Base-by-base conservation (phyloP, 2,113 vertebrate genomes). In the Chaenogobius annularis region DNA sequence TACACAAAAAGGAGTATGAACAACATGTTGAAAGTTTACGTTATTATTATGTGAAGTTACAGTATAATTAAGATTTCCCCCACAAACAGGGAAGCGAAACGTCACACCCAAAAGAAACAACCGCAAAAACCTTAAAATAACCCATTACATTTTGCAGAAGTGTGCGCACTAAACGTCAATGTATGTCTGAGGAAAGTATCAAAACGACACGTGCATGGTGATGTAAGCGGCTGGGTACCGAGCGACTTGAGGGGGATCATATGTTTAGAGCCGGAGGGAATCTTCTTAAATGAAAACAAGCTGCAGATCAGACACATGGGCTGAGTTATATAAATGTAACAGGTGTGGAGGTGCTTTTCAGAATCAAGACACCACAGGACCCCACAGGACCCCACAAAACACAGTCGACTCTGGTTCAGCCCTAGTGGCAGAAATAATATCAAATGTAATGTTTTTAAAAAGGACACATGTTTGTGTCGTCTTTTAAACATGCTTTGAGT, bases 11-110 rank as follows among this genome's bases (percentile, higher is more conserved):
- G 37, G 37, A 40, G 37, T 9, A 40, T 40, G 8, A 40, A 40
- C 5, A 3, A 40, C 7, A 40, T 9, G 37, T 40, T 7, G 8
- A 40, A 40, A 2, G 26, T 31, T 31, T 31, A 4, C 26, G 26
- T 31, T 31, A 31, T 31, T 31, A 31, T 31, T 31, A 31, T 31
- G 26, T 31, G 26, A 31, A 31, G 26, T 31, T 31, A 1, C 26
- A 31, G 26, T 4, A 31, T 31, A 31, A 31, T 31, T 31, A 31
- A 31, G 26, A 82, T 75, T 75, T 79, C 72, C 52, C 80, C 72
- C 69, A 75, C 72, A 82, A 83, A 89, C 70, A 82, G 82, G 73
- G 88, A 83, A 63, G 73, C 63, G 74, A 83, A 81, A 78, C 72
- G 72, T 79, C 81, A 79, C 87, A 79, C 86, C 83, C 87, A 77